These are phyloP conservation scores for Pantherophis alleghaniensis DNA, from an alignment of 2,797 vertebrate species.

Conservation along the genomic window DNA sequence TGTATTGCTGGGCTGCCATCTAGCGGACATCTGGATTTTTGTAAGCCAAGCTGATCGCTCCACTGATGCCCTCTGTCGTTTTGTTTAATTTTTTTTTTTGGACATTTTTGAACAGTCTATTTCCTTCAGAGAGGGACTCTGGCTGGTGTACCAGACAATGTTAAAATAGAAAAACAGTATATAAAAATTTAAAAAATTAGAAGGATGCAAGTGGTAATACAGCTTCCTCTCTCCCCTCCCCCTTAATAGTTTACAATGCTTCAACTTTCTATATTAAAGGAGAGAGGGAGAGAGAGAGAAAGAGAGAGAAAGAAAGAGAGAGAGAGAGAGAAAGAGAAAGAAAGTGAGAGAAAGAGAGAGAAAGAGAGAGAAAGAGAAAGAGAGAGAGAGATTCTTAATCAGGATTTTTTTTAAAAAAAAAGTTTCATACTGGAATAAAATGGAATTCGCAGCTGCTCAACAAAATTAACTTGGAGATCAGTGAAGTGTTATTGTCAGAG, in stretches of 20 bases:
- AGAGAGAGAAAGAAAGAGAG: no score
- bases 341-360: no score
- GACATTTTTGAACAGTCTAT: no score
- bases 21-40: background rate
- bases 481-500: background rate
- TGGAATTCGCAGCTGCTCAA: background rate
- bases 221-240: background rate
- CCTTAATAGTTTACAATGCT: background rate
- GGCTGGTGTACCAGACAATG: background rate
- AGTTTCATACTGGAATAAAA: background rate
- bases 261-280: background rate
- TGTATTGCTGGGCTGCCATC: background rate
- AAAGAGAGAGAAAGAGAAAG: no score
- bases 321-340: no score
- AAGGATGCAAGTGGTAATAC: no score
- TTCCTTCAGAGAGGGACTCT: background rate
- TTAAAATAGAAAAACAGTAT: no score
- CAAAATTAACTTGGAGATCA: background rate
- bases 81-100: background rate
- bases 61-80: background rate
- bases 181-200: no score
- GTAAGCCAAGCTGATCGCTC: background rate
- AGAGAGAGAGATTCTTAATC: background rate
- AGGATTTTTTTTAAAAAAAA: background rate
- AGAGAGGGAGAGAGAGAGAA: accelerated